Conservation (phyloP, 2,797 vertebrate species). For the Falco columbarius region DNA sequence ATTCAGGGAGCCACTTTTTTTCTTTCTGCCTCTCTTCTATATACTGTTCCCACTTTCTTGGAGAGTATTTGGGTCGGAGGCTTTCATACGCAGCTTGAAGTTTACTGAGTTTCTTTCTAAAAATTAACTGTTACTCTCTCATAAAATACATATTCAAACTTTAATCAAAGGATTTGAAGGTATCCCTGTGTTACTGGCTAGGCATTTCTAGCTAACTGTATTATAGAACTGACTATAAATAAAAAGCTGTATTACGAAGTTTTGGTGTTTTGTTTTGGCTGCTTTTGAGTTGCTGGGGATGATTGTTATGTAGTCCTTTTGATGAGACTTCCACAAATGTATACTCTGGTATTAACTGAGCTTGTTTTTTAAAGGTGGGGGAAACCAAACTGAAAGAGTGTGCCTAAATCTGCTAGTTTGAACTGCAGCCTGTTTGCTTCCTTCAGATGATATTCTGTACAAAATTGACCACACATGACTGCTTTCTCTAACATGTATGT, state of each 20-base stretch:
- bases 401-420: not conserved
- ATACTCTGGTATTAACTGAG: not conserved
- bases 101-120: not conserved
- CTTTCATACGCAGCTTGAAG: not conserved
- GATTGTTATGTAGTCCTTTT: not conserved
- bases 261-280: constrained; percentile 24
- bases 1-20: not conserved
- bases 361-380: not conserved
- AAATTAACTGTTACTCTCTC: not conserved
- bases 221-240: not conserved
- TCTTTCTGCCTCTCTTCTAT: not conserved
- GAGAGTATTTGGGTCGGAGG: not conserved
- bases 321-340: not conserved
- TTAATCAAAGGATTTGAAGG: not conserved
- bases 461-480: not conserved
- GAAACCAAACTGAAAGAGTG: not conserved
- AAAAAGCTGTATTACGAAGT: not conserved
- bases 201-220: not conserved
- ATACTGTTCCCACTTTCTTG: not conserved
- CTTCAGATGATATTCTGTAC: not conserved
- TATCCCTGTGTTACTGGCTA: not conserved
- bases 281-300: not conserved
- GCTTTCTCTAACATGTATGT: constrained; percentile 58
- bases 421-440: not conserved
- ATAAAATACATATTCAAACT: not conserved